Percentiles rank a stretch among this genome's conserved stretches.
Conservation (phyloP, 2,888 invertebrate genomes). For the Sesia apiformis region DNA sequence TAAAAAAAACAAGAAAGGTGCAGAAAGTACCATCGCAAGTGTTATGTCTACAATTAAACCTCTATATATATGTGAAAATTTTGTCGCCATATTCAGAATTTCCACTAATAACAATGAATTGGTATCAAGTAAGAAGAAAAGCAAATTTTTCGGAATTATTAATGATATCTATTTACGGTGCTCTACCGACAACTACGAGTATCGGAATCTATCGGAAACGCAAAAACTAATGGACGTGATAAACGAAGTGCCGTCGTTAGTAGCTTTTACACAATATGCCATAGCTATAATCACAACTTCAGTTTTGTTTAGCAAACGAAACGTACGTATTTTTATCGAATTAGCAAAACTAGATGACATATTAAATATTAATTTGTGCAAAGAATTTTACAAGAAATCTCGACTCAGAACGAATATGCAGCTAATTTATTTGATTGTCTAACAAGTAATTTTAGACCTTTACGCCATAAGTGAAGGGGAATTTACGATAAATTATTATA, state of each 20-base stretch:
- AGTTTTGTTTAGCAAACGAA: not conserved
- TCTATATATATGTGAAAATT: not conserved
- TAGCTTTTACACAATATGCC: not conserved
- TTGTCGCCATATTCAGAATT: constrained; percentile 8
- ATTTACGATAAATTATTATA: too few relatives aligned
- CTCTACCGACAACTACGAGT: not conserved
- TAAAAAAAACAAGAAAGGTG: not conserved
- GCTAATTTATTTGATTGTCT: too few relatives aligned
- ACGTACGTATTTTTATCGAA: constrained; percentile 1
- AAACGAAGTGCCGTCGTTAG: not conserved
- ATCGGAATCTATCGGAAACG: too few relatives aligned
- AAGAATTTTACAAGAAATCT: not conserved
- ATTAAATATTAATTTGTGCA: not conserved
- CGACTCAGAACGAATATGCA: not conserved
- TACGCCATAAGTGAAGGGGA: not conserved
- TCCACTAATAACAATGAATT: constrained; percentile 1
- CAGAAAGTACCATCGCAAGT: not conserved
- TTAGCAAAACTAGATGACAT: not conserved
- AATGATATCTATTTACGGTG: not conserved
- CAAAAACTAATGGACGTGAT: not conserved
- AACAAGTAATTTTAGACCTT: not conserved
- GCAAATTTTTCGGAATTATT: constrained; percentile 4
- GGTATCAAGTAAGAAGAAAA: not conserved
- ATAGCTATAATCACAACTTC: not conserved
- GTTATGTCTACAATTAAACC: not conserved